Base-by-base conservation (phyloP, 2,797 vertebrate genomes). In the Squalus acanthias region DNA sequence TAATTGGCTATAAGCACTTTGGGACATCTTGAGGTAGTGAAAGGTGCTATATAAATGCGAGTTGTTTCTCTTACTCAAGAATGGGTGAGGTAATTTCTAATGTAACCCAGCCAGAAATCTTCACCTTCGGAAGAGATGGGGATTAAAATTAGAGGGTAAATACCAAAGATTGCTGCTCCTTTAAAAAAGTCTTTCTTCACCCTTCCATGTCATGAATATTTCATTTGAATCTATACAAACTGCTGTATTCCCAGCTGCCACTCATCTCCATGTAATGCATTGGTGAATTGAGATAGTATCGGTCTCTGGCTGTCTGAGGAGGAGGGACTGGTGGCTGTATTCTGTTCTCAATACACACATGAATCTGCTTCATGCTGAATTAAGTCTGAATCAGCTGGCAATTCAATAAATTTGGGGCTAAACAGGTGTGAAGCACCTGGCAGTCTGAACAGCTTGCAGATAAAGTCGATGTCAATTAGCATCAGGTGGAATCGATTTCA, bases 361-460 rank as follows among this genome's bases (percentile, higher is more conserved):
- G 69, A 26, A 95, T 57, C 15, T 74, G 50, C 70, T 60, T 74
- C 70, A 76, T 20, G 94, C 94, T 95, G 50, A 95, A 95, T 76
- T 95, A 95, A 95, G 50, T 95, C 46, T 95, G 50, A 57, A 76
- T 57, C 67, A 95, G 70, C 46, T 74, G 53, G 70, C 94, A 95
- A 57, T 95, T 72, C 67, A 76, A 53, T 95, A 76, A 70, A 72
- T 67, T 46, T 94, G 65, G 91, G 22, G 46, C 67, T 95, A 72
- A 95, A 95, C 94, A 95, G 94, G 94, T 95, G 94, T 95, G 69
- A 95, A 95, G 17, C 70, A 95, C 70, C 94, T 95, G 50, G 70
- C 26, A 95, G 70, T 57, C 69, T 95, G 50, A 95, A 76, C 94
- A 95, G 94, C 69, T 95, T 95, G 94, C 70, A 74, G 70, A 22